Conservation (phyloP, 1,140 invertebrate genomes). For the Saccostrea echinata region DNA sequence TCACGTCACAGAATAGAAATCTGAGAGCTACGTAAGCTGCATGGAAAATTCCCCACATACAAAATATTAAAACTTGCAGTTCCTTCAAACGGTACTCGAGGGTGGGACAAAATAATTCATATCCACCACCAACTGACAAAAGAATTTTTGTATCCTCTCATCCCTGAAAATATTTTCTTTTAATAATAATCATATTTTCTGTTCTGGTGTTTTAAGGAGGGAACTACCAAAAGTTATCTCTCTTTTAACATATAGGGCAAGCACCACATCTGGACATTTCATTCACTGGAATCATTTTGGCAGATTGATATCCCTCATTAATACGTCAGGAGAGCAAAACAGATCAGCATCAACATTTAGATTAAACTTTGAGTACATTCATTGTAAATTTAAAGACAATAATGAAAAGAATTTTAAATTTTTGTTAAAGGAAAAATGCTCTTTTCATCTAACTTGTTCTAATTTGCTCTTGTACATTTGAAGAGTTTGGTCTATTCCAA, state of each 20-base stretch:
- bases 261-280: too few relatives aligned
- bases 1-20: slow-evolving; percentile 25
- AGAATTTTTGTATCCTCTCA: slow-evolving; percentile 22
- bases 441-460: too few relatives aligned
- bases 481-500: too few relatives aligned
- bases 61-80: background rate
- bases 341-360: too few relatives aligned
- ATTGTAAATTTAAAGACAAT: too few relatives aligned
- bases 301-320: too few relatives aligned
- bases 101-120: slow-evolving; percentile 19
- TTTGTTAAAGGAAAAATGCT: too few relatives aligned
- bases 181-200: background rate
- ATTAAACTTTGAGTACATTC: too few relatives aligned
- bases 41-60: background rate
- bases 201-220: background rate
- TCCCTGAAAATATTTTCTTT: background rate
- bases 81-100: background rate
- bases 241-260: background rate
- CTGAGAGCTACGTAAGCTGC: background rate
- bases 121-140: slow-evolving; percentile 10
- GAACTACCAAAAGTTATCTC: background rate
- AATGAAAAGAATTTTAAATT: too few relatives aligned
- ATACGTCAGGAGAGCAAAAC: too few relatives aligned
- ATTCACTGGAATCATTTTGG: too few relatives aligned
- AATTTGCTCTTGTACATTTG: too few relatives aligned